Conservation (phyloP, 2,113 vertebrate genomes). For the Isichthys henryi region DNA sequence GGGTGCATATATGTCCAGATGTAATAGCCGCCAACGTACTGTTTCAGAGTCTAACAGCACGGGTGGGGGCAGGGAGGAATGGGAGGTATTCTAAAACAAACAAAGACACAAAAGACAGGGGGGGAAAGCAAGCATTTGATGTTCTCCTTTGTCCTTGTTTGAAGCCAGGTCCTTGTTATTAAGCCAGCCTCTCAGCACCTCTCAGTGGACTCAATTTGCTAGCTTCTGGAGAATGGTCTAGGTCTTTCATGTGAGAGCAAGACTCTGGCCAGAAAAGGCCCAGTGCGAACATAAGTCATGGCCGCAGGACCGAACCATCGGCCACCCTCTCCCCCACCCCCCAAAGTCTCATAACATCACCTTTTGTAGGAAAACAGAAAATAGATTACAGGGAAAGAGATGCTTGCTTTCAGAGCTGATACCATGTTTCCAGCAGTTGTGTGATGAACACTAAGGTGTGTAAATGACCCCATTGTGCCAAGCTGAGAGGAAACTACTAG, state of each 20-base stretch:
- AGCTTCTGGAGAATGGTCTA: constrained; percentile 66
- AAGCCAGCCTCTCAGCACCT: constrained; percentile 50
- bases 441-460: neutral
- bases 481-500: neutral
- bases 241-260: constrained; percentile 78
- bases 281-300: constrained; percentile 45
- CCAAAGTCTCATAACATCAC: constrained; percentile 44
- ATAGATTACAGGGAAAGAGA: constrained; percentile 3
- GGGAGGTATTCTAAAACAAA: neutral
- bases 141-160: constrained; percentile 73
- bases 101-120: constrained; percentile 26
- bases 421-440: neutral
- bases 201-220: constrained; percentile 79
- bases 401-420: neutral
- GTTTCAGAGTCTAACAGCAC: constrained; percentile 28
- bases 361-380: constrained; percentile 37
- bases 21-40: constrained; percentile 33
- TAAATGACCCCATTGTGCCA: constrained; percentile 7
- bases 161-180: constrained; percentile 84
- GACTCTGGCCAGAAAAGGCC: constrained; percentile 50
- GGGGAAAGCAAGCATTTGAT: constrained; percentile 71
- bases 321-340: constrained; percentile 28
- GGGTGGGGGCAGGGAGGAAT: constrained; percentile 20
- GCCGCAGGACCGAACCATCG: constrained; percentile 51
- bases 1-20: constrained; percentile 79